phyloP scores from a whole-genome alignment of 2,797 vertebrate species.

The Amblyopsis hoosieri region DNA sequence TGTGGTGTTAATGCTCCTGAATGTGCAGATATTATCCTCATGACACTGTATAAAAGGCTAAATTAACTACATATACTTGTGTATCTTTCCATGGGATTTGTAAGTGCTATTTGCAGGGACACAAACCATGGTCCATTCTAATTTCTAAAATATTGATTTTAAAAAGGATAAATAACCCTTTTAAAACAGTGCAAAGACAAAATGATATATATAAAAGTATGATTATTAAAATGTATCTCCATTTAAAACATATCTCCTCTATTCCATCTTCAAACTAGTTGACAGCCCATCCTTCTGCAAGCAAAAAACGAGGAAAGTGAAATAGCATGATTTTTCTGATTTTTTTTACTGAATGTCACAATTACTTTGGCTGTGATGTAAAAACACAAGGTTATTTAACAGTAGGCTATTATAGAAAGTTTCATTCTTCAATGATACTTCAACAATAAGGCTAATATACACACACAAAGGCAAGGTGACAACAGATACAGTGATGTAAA shows the following conservation, averaged over 20 bases:
- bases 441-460: slow-evolving; percentile 3
- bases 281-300: no score
- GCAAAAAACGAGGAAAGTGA: no score
- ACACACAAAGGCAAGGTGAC: slow-evolving; percentile 1
- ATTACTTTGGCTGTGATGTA: not conserved
- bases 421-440: slow-evolving; percentile 16
- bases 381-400: not conserved
- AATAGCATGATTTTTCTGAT: no score
- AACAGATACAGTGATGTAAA: slow-evolving; percentile 24
- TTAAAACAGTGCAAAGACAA: no score
- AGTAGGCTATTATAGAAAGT: not conserved
- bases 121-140: not conserved
- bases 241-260: no score
- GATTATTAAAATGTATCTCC: no score
- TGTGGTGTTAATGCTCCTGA: no score
- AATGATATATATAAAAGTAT: no score
- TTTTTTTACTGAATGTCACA: no score
- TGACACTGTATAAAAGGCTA: not conserved
- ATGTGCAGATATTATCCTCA: not conserved
- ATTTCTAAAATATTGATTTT: no score
- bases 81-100: not conserved
- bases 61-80: not conserved
- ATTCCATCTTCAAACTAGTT: no score
- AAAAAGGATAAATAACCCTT: no score
- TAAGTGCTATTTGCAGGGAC: not conserved